Base-by-base conservation (phyloP, 2,888 invertebrate species). In the Dinocampus coccinellae region DNA sequence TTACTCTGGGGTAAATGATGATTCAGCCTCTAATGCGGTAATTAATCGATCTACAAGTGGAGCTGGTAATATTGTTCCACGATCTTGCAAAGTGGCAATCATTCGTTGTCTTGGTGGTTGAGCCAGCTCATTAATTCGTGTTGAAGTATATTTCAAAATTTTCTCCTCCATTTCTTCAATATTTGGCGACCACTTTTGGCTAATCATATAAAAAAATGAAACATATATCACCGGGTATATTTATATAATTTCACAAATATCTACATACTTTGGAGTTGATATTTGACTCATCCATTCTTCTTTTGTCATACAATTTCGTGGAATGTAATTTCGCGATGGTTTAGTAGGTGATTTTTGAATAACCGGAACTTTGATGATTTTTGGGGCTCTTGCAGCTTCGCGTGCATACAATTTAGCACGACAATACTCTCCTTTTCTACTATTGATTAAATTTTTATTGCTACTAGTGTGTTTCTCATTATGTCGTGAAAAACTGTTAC, bases 1-100 rank as follows among this genome's bases (percentile, higher is more conserved):
- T 82, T 85, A 86, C 87, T 86, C 86, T 2, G 86, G 84, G 3
- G 84, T 81, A 26, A 86, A 70, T 20, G 83, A 83, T 0, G 83
- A 77, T 71, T 81, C 81, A 3, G 72, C 76, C 70, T 86, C 85
- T 20, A 86, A 53, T 2, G 79, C 74, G 55, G 79, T 81, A 2
- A 84, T 77, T 29, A 87, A 78, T 74, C 82, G 81, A 20, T 83
- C 80, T 3, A 85, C 67, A 33, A 84, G 73, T 24, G 80, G 75
- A 1, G 79, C 72, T 2, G 85, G 80, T n/a, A 87, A 66, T 4
- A 70, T 75, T 0, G 65, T 65, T 1, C 78, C 79, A 1, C 79
- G 78, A 52, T 83, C 78, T 42, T 79, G 72, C 11, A 87, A 73
- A 0, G 84, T 83, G 6, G 79, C 74, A 26, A 83, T 33, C 24